Conservation (phyloP, 1,140 invertebrate genomes). For the Streblospio benedicti region DNA sequence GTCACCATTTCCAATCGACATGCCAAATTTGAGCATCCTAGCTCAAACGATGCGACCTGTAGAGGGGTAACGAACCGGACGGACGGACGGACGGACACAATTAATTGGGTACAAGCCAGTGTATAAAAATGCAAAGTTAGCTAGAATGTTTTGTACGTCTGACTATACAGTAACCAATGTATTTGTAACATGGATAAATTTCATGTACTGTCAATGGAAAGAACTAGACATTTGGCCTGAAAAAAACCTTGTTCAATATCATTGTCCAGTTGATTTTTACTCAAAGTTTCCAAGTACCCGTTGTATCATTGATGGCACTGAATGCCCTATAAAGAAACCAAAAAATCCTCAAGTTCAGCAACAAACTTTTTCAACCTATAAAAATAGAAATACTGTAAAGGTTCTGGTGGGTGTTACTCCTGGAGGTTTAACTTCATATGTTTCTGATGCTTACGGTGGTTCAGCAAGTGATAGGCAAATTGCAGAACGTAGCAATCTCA, state of each 20-base stretch:
- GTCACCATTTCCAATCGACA: too few relatives aligned
- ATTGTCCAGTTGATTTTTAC: background rate
- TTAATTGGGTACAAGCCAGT: too few relatives aligned
- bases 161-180: background rate
- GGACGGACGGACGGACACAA: too few relatives aligned
- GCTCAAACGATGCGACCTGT: too few relatives aligned
- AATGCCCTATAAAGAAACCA: slow-evolving; percentile 17
- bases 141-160: background rate
- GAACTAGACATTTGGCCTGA: background rate
- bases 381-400: slow-evolving; percentile 23
- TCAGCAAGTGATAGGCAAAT: slow-evolving; percentile 19
- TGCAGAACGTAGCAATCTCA: slow-evolving; percentile 11
- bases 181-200: slow-evolving; percentile 4
- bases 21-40: too few relatives aligned
- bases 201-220: slow-evolving; percentile 2
- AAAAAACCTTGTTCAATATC: background rate
- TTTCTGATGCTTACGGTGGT: slow-evolving; percentile 12
- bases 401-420: slow-evolving; percentile 18
- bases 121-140: too few relatives aligned
- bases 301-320: slow-evolving; percentile 22
- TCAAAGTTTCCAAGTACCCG: slow-evolving; percentile 16
- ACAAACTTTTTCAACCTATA: slow-evolving; percentile 22
- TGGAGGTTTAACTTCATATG: slow-evolving; percentile 12
- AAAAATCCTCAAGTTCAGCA: slow-evolving; percentile 6
- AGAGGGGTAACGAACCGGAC: too few relatives aligned